These are phyloP conservation scores for Entomobrya proxima DNA, from an alignment of 2,888 invertebrate species.

Conservation along the genomic window DNA sequence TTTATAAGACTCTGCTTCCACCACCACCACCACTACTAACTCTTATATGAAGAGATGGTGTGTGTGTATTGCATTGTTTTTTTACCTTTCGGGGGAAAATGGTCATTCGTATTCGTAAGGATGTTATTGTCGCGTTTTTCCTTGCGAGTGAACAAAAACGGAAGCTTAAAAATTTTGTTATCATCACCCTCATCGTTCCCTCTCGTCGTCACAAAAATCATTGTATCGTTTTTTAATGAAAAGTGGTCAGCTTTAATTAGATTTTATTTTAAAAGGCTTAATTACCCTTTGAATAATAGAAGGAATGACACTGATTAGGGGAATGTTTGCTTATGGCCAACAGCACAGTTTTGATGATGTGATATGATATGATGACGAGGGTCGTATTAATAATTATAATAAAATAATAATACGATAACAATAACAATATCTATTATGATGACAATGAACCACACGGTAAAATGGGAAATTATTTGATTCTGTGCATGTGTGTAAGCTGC, in stretches of 20 bases:
- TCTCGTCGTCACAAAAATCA: constrained; percentile 23
- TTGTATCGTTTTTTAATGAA: constrained; percentile 45
- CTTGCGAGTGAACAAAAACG: constrained; percentile 42
- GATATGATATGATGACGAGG: background rate
- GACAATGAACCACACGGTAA: constrained; percentile 43
- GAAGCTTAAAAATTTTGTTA: background rate
- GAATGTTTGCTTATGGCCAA: constrained; percentile 30
- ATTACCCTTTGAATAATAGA: constrained; percentile 28
- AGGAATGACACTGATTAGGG: constrained; percentile 41
- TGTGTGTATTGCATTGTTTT: background rate
- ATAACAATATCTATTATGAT: constrained; percentile 36
- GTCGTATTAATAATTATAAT: constrained; percentile 27
- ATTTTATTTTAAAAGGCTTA: constrained; percentile 48
- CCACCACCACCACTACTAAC: too few species aligned
- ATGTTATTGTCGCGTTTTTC: background rate
- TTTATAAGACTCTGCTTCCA: background rate
- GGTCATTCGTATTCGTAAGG: constrained; percentile 1
- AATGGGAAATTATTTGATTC: constrained; percentile 52
- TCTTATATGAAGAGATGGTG: too few species aligned
- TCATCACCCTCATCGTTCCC: background rate
- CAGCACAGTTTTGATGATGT: constrained; percentile 13
- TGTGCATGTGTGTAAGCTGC: background rate
- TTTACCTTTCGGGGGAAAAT: constrained; percentile 30
- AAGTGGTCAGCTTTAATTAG: constrained; percentile 53
- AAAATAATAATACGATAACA: constrained; percentile 21